phyloP scores from a whole-genome alignment of 2,113 vertebrate species.

The Copsychus sechellarum region DNA sequence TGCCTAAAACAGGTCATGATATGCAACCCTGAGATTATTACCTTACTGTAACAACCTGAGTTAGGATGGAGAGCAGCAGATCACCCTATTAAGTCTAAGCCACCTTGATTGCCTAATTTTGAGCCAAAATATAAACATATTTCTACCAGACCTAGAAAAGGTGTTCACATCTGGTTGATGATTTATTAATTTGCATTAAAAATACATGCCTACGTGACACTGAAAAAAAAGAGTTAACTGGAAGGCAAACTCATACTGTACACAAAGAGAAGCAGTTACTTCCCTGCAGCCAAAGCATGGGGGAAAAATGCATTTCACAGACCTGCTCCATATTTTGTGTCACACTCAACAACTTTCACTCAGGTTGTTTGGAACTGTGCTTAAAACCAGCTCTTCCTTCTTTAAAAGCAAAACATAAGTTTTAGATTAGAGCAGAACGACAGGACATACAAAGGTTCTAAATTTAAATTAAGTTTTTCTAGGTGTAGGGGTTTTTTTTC shows the following conservation, averaged over 20 bases:
- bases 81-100: background rate
- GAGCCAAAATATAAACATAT: background rate
- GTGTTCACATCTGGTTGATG: background rate
- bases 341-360: background rate
- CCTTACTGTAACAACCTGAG: background rate
- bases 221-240: background rate
- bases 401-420: background rate
- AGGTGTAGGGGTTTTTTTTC: background rate
- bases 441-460: background rate
- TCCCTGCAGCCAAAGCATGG: background rate
- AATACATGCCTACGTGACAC: background rate
- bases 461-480: conserved; percentile 21
- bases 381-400: background rate
- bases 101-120: background rate
- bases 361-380: background rate
- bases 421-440: background rate
- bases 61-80: background rate
- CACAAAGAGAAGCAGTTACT: background rate
- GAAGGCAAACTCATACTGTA: background rate
- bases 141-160: background rate
- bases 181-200: background rate
- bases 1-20: background rate
- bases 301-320: background rate
- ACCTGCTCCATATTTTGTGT: background rate
- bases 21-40: background rate